Percentiles rank a stretch among this genome's conserved stretches.
phyloP scores from a whole-genome alignment of 2,888 invertebrate species.

The Tetragonisca angustula region DNA sequence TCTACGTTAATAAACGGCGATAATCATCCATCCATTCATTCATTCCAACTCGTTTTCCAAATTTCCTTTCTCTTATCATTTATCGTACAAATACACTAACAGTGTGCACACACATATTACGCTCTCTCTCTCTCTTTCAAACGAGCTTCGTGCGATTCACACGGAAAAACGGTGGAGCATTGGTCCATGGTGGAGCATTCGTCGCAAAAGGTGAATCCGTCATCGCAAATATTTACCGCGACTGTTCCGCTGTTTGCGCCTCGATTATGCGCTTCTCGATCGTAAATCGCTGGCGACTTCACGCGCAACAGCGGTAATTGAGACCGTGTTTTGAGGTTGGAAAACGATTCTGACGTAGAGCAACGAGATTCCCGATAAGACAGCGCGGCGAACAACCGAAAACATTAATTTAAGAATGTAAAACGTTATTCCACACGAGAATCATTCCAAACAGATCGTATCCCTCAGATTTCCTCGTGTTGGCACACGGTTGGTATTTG shows the following conservation, averaged over 20 bases:
- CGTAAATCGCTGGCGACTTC: conserved; percentile 36
- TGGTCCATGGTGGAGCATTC: conserved; percentile 11
- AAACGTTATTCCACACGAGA: background rate
- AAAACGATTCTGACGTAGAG: background rate
- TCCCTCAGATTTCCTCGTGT: background rate
- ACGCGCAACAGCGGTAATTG: conserved; percentile 35
- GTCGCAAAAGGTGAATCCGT: conserved; percentile 47
- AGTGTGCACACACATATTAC: too few relatives aligned
- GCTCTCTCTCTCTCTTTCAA: background rate
- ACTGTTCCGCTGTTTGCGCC: conserved; percentile 43
- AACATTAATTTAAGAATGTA: background rate
- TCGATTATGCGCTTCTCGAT: conserved; percentile 36
- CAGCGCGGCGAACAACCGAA: background rate
- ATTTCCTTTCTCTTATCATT: too few relatives aligned
- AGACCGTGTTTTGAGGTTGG: background rate
- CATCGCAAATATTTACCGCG: conserved; percentile 49
- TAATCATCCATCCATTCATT: too few relatives aligned
- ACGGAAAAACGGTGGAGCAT: conserved; percentile 6
- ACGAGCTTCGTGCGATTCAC: background rate
- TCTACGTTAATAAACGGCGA: too few relatives aligned
- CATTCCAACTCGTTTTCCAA: too few relatives aligned
- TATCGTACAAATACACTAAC: too few relatives aligned
- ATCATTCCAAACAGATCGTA: background rate
- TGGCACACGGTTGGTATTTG: too few relatives aligned
- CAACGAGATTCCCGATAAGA: background rate